Evolutionary conservation across 2,113 vertebrate genomes (phyloP).

Genomic region (Marmota flaviventris): DNA sequence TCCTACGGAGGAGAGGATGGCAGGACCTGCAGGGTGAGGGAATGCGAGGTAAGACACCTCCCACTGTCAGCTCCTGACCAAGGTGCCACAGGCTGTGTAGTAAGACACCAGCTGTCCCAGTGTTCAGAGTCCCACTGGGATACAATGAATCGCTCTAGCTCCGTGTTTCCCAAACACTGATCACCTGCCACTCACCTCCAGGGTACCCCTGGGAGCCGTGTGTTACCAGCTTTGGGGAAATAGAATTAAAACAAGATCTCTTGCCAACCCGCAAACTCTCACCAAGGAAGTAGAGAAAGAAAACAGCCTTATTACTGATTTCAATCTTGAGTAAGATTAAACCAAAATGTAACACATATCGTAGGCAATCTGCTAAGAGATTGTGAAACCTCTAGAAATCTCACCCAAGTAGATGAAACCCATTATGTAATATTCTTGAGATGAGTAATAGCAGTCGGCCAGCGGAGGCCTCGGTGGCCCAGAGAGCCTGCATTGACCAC

Average conservation of each 20-base stretch:
- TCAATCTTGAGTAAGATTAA: neutral
- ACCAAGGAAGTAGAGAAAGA: neutral
- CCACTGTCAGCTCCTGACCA: neutral
- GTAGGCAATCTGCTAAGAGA: neutral
- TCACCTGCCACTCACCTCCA: too few species aligned
- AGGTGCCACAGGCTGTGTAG: neutral
- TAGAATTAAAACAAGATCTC: neutral
- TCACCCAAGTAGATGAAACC: neutral
- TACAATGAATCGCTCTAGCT: neutral
- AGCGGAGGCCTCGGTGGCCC: neutral
- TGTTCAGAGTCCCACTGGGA: neutral
- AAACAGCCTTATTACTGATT: neutral
- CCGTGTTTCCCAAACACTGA: neutral
- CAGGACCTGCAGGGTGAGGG: accelerated
- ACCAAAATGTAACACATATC: neutral
- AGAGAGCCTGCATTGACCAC: neutral
- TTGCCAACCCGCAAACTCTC: neutral
- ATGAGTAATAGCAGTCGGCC: neutral
- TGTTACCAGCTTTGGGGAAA: neutral
- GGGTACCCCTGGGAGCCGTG: neutral
- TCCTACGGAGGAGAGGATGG: neutral
- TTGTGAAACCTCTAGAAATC: neutral
- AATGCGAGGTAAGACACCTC: accelerated
- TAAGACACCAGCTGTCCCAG: too few species aligned
- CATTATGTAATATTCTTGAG: too few species aligned